A percentile compares a stretch with the other conserved stretches of the same genome.
Conservation (phyloP, 2,113 vertebrate species). For the Casuarius casuarius region DNA sequence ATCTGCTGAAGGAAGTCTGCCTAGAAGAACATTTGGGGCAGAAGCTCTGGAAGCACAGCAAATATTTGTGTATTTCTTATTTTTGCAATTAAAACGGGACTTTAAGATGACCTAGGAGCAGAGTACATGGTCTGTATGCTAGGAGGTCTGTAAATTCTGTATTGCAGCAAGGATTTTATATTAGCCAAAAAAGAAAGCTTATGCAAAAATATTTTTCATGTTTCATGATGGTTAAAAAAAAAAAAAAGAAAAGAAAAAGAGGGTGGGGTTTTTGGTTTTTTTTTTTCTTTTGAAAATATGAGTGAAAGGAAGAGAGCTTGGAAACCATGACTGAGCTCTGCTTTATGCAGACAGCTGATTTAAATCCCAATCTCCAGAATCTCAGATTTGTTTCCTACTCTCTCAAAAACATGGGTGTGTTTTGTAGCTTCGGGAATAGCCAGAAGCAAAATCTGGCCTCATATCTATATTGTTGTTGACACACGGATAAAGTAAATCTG, state of each 20-base stretch:
- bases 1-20: not conserved
- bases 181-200: not conserved
- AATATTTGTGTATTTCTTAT: not conserved
- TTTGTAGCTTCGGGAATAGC: not conserved
- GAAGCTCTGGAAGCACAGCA: not conserved
- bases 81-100: not conserved
- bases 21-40: not conserved
- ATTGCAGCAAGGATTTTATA: not conserved
- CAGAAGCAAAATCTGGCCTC: not conserved
- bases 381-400: not conserved
- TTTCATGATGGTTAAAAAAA: not conserved
- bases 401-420: not conserved
- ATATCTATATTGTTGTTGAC: not conserved
- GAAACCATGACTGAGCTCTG: too few relatives aligned
- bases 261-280: not conserved
- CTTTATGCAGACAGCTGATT: too few relatives aligned
- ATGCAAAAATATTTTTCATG: not conserved
- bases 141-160: not conserved
- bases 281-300: not conserved
- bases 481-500: not conserved
- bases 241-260: not conserved
- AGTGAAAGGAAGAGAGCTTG: too few relatives aligned
- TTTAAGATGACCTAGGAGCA: not conserved
- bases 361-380: too few relatives aligned
- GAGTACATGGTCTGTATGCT: not conserved